Evolutionary conservation across 2,113 vertebrate species (phyloP).

Genomic region (Rhinoptilus africanus): DNA sequence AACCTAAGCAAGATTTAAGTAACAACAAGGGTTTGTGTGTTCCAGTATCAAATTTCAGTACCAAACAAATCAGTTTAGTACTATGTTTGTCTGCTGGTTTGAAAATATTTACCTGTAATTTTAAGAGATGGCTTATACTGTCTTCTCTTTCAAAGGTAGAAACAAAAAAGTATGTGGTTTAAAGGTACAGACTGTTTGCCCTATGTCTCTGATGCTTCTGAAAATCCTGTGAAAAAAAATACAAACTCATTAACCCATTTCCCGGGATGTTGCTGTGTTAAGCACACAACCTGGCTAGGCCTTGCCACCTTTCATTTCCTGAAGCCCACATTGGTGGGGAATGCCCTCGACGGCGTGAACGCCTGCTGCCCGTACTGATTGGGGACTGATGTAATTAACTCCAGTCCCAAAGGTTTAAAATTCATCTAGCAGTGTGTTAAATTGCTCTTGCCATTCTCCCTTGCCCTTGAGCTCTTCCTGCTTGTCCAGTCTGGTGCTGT

Average conservation of each 20-base stretch:
- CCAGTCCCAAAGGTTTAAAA: background rate
- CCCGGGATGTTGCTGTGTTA: background rate
- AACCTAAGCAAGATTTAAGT: background rate
- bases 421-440: background rate
- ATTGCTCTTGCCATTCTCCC: background rate
- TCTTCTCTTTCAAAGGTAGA: background rate
- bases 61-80: background rate
- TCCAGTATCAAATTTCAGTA: background rate
- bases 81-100: background rate
- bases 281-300: background rate
- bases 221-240: background rate
- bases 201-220: background rate
- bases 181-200: background rate
- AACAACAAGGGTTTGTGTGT: background rate
- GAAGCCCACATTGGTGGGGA: background rate
- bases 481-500: background rate
- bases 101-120: background rate
- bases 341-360: background rate
- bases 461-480: constrained; percentile 5
- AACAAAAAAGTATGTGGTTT: background rate
- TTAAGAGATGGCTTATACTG: background rate
- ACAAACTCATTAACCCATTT: background rate
- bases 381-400: background rate
- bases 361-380: background rate
- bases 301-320: background rate